Evolutionary conservation across 1,140 invertebrate genomes (phyloP).

Genomic region (Branchinecta lindahli): DNA sequence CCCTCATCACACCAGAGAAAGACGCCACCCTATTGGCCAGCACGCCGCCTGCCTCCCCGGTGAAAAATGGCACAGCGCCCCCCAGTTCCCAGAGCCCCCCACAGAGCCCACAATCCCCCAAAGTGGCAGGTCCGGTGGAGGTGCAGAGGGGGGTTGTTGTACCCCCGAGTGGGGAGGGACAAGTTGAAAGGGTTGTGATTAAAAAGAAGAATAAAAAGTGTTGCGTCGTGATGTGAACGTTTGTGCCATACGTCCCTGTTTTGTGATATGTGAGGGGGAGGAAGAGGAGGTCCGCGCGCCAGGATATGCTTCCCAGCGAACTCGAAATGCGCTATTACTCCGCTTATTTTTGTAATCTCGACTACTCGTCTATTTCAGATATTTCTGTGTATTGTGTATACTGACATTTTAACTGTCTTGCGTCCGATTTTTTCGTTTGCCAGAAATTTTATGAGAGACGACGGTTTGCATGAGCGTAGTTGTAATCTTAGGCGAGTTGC

Average conservation of each 20-base stretch:
- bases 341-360: no score
- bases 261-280: conserved; percentile 5
- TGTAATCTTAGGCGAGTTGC: no score
- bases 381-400: no score
- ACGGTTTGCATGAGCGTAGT: no score
- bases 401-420: no score
- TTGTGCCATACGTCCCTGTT: background rate
- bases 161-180: conserved; percentile 49
- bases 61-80: background rate
- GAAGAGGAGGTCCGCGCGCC: no score
- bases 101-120: conserved; percentile 19
- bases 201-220: conserved; percentile 82
- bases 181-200: conserved; percentile 65
- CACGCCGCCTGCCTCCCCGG: conserved; percentile 15
- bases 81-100: conserved; percentile 23
- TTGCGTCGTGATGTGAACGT: conserved; percentile 60
- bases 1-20: conserved; percentile 13
- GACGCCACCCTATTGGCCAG: conserved; percentile 13
- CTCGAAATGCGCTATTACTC: no score
- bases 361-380: no score
- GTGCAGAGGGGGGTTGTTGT: conserved; percentile 51
- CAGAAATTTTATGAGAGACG: no score
- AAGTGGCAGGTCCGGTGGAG: conserved; percentile 42
- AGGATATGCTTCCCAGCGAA: no score
- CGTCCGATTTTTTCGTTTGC: no score